These are phyloP conservation scores for Vulpes lagopus DNA, from an alignment of 2,113 vertebrate genomes.

Conservation along the genomic window DNA sequence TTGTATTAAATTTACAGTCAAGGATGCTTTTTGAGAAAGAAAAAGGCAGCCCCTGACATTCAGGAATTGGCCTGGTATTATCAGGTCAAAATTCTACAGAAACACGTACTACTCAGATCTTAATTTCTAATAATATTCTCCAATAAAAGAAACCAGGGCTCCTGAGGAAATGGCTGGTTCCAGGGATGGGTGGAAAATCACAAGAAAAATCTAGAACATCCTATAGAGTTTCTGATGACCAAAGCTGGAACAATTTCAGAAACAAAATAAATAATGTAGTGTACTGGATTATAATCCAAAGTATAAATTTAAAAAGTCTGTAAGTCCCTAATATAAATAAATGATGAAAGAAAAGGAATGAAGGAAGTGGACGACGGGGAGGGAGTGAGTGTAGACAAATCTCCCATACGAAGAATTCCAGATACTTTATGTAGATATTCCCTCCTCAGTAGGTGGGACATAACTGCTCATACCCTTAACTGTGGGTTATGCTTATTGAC, in stretches of 20 bases:
- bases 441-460: background rate
- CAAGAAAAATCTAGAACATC: background rate
- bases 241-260: background rate
- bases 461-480: background rate
- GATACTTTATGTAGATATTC: background rate
- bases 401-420: background rate
- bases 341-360: background rate
- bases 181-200: background rate
- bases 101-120: background rate
- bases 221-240: background rate
- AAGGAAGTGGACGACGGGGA: background rate
- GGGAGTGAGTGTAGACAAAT: background rate
- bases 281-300: slow-evolving; percentile 21
- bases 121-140: background rate
- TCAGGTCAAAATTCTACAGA: background rate
- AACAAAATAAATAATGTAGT: background rate
- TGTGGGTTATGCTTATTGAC: background rate
- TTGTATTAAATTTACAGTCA: slow-evolving; percentile 24
- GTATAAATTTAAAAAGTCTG: background rate
- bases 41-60: background rate
- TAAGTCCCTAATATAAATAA: background rate
- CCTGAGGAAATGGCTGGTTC: background rate
- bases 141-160: background rate
- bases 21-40: slow-evolving; percentile 1
- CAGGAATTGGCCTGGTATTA: background rate